These are phyloP conservation scores for Atlantisia rogersi DNA, from an alignment of 2,113 vertebrate genomes.

Conservation along the genomic window DNA sequence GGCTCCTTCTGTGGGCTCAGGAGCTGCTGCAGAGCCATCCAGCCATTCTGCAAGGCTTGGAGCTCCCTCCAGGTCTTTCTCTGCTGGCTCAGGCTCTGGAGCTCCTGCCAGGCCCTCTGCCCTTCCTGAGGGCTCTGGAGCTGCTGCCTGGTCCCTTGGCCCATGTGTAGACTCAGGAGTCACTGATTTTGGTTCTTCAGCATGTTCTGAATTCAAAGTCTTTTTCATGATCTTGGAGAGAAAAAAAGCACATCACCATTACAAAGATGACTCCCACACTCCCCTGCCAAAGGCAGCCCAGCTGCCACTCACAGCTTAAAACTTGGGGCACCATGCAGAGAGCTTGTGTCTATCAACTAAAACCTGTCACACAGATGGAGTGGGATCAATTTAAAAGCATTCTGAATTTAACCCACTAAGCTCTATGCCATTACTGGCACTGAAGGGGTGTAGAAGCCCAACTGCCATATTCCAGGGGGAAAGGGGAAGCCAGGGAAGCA, in stretches of 20 bases:
- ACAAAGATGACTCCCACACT: not conserved
- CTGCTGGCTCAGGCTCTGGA: not conserved
- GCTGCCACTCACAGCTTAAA: too few relatives aligned
- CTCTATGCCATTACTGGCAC: not conserved
- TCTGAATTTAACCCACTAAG: not conserved
- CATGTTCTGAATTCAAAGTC: constrained; percentile 22
- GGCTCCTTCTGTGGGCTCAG: not conserved
- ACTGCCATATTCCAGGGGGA: too few relatives aligned
- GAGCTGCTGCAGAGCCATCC: not conserved
- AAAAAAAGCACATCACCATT: not conserved
- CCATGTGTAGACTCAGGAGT: not conserved
- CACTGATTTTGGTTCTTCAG: rapidly evolving
- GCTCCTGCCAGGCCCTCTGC: not conserved
- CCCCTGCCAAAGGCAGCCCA: not conserved
- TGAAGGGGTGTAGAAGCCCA: rapidly evolving
- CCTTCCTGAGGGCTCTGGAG: rapidly evolving
- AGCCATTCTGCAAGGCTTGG: not conserved
- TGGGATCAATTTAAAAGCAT: not conserved
- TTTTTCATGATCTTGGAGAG: constrained; percentile 69
- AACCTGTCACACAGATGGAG: rapidly evolving
- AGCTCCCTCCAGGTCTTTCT: constrained; percentile 1
- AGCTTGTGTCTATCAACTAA: not conserved
- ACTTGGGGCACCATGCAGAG: rapidly evolving
- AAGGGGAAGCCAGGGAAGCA: not conserved
- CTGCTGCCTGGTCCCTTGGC: not conserved